Evolutionary conservation across 2,113 vertebrate species (phyloP), one percentile per base, ranked within the genome.

Genomic region (Daubentonia madagascariensis): DNA sequence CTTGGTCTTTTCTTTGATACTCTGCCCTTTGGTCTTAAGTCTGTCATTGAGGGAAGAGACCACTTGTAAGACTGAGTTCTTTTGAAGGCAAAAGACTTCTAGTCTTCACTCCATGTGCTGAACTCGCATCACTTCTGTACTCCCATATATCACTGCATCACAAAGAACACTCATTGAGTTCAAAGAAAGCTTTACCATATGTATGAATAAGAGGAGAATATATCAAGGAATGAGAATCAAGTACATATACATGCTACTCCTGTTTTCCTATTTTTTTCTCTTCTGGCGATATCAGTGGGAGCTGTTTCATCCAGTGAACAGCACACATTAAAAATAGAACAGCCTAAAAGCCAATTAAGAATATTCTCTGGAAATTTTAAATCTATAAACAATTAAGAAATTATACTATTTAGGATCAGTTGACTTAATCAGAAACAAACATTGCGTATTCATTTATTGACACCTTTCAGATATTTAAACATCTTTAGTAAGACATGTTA

Each of bases 41-140:
- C 50, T 96, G 45, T 30, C 50, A 45, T 48, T 83, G 45, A 59
- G 18, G 5, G 5, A 40, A 85, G 28, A 85, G 5, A 72, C 8
- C 2, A 18, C 91, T 94, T 92, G 85, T 94, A 98, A 97, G 45
- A 83, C 50, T 84, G 50, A 94, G 20, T 65, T 90, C 37, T 68
- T 94, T 96, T 84, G 68, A 96, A 94, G 37, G 30, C 23, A 89
- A 92, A 85, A 95, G 32, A 73, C 79, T 92, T 35, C n/a, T 80
- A 76, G 59, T 75, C 8, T 88, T 88, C 65, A 76, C 13, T 72
- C 35, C 22, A 22, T 54, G 45, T 48, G n/a, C 35, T 54, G 76
- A 94, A 76, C 68, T 97, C 23, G 50, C 54, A 80, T 91, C 32
- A 80, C 50, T 61, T 70, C n/a, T n/a, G 1, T 67, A 52, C 18